phyloP scores from a whole-genome alignment of 1,140 invertebrate genomes.

The Drosophila mojavensis region DNA sequence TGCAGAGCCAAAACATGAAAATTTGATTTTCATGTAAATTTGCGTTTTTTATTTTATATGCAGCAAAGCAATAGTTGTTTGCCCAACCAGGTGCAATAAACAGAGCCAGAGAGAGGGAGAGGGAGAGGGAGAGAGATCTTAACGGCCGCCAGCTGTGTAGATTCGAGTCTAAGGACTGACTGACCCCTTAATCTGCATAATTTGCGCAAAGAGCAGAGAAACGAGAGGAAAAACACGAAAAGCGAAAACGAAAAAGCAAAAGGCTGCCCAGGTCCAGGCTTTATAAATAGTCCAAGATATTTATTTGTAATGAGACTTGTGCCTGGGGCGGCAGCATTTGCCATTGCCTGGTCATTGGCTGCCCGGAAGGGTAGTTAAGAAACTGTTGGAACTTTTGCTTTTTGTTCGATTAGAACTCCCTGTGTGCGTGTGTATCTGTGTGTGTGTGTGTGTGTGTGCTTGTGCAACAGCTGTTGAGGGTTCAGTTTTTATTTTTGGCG shows the following conservation, averaged over 20 bases:
- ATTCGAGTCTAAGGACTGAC: slow-evolving; percentile 53
- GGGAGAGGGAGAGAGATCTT: slow-evolving; percentile 26
- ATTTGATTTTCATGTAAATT: slow-evolving; percentile 77
- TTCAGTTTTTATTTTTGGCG: slow-evolving; percentile 56
- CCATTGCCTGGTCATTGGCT: slow-evolving; percentile 37
- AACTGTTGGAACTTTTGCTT: slow-evolving; percentile 57
- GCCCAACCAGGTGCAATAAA: slow-evolving; percentile 40
- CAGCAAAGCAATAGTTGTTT: slow-evolving; percentile 5
- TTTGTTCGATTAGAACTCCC: slow-evolving; percentile 63
- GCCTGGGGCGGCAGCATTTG: slow-evolving; percentile 26
- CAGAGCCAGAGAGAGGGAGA: slow-evolving; percentile 29
- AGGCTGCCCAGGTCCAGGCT: slow-evolving; percentile 41
- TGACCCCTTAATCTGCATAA: slow-evolving; percentile 82
- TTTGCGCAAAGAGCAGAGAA: slow-evolving; percentile 54
- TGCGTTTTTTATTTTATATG: slow-evolving; percentile 1
- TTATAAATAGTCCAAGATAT: slow-evolving; percentile 79
- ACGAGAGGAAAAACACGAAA: too few relatives aligned
- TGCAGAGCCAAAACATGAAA: slow-evolving; percentile 64
- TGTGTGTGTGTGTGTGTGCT: neutral
- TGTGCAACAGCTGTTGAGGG: slow-evolving; percentile 68
- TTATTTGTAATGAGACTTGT: slow-evolving; percentile 72
- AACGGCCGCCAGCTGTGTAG: slow-evolving; percentile 60
- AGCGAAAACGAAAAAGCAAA: neutral
- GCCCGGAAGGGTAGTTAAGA: slow-evolving; percentile 64
- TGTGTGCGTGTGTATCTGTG: neutral